Evolutionary conservation across 2,797 vertebrate genomes (phyloP), one percentile per base, ranked within the genome.

Genomic region (Pseudochirops corinnae): DNA sequence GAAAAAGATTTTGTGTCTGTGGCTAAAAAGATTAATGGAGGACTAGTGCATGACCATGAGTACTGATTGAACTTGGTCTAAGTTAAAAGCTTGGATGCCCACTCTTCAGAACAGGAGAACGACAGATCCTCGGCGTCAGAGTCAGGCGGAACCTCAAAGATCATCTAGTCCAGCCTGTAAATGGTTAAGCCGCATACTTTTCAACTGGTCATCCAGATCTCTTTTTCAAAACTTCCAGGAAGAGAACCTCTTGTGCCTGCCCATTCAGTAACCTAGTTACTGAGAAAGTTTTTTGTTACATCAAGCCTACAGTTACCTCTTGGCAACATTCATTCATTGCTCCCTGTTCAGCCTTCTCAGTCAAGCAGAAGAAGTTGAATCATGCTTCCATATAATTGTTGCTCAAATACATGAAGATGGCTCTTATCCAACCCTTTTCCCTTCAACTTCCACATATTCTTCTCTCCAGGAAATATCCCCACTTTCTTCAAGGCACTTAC

Each of bases 1-100:
- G 16, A 55, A 91, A 91, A 53, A 91, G 90, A 91, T 55, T 91
- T 53, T 91, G 52, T 91, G 50, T 53, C 50, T 53, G 52, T 53
- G 90, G 55, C 52, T 91, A 13, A 91, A 91, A 91, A 55, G 90
- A 91, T 91, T 91, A 53, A 55, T 91, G 52, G 31, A 91, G 90
- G 53, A 55, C 31, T 14, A 53, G 50, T 33, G 13, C 90, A 55
- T 55, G 31, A 55, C 55, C 90, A 91, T 7, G 31, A 16, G 55
- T 55, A 52, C 39, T 87, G 9, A 26, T 11, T 46, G 31, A 46
- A 87, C 21, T 87, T 87, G 74, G 21, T n/a, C 74, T 87, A 26
- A 26, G 74, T 9, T 46, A 24, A 87, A 50, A 87, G 39, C 7
- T 21, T 24, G 39, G 67, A 46, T 26, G 7, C 21, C 26, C 74